phyloP scores from a whole-genome alignment of 1,140 invertebrate species.

The Eumeta japonica region DNA sequence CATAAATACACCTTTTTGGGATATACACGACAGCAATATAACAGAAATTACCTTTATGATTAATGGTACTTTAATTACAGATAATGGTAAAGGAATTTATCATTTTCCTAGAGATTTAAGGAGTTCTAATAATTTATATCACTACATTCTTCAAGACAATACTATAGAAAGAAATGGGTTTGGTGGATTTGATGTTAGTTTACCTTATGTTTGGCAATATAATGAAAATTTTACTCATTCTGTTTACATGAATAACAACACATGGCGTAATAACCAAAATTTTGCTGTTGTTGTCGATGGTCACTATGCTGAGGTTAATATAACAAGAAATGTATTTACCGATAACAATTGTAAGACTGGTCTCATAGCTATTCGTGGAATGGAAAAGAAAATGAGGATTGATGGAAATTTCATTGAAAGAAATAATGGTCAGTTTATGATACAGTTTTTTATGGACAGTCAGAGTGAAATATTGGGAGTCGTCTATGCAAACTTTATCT shows the following conservation, averaged over 20 bases:
- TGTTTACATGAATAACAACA: constrained; percentile 82
- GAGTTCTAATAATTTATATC: constrained; percentile 91
- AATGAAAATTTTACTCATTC: constrained; percentile 93
- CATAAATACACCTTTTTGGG: constrained; percentile 81
- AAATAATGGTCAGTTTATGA: constrained; percentile 83
- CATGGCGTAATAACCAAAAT: constrained; percentile 80
- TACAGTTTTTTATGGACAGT: constrained; percentile 87
- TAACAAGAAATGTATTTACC: constrained; percentile 82
- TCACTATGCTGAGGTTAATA: constrained; percentile 83
- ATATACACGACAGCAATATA: constrained; percentile 76
- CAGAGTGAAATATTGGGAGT: constrained; percentile 90
- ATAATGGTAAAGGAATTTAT: constrained; percentile 81
- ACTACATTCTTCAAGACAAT: constrained; percentile 87
- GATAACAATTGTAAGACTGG: constrained; percentile 83
- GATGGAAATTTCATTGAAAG: constrained; percentile 73
- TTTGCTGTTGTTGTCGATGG: constrained; percentile 86
- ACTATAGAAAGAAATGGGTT: constrained; percentile 80
- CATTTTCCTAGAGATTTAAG: constrained; percentile 88
- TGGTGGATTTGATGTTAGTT: constrained; percentile 79
- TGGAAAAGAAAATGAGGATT: constrained; percentile 94
- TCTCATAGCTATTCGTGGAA: constrained; percentile 83
- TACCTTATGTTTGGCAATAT: constrained; percentile 94
- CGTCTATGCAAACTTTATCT: constrained; percentile 75
- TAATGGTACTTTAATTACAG: constrained; percentile 78
- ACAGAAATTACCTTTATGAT: constrained; percentile 83